A percentile compares a stretch with the other conserved stretches of the same genome.
Conservation (phyloP, 2,797 vertebrate species). For the Oryzias sinensis region DNA sequence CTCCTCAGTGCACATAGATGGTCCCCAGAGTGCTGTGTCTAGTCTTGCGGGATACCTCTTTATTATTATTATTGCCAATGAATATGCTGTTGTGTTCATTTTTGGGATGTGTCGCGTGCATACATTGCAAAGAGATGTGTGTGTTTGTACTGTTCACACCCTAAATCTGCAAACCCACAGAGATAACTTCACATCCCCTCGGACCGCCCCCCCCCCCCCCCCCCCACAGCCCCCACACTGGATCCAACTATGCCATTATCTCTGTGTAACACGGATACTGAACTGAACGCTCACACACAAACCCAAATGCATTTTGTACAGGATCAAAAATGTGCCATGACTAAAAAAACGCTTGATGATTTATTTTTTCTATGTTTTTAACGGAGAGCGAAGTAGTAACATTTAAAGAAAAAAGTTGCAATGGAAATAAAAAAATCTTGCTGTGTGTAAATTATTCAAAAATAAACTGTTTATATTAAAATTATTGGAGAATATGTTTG, state of each 20-base stretch:
- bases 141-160: slow-evolving; percentile 57
- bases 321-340: slow-evolving; percentile 84
- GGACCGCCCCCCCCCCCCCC: too few relatives aligned
- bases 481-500: slow-evolving; percentile 80
- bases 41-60: slow-evolving; percentile 69
- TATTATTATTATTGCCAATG: slow-evolving; percentile 58
- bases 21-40: slow-evolving; percentile 69
- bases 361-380: slow-evolving; percentile 89
- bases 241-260: slow-evolving; percentile 82
- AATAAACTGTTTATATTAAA: slow-evolving; percentile 98
- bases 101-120: slow-evolving; percentile 59
- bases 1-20: slow-evolving; percentile 57
- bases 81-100: slow-evolving; percentile 68
- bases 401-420: slow-evolving; percentile 88
- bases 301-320: slow-evolving; percentile 70
- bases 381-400: slow-evolving; percentile 88
- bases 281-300: slow-evolving; percentile 33
- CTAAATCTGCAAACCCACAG: slow-evolving; percentile 44
- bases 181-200: slow-evolving; percentile 52
- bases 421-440: slow-evolving; percentile 83
- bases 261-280: slow-evolving; percentile 64
- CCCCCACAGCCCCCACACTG: slow-evolving; percentile 63
- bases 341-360: slow-evolving; percentile 81
- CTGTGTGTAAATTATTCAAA: slow-evolving; percentile 95
- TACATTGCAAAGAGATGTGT: slow-evolving; percentile 48